Conservation (phyloP, 2,113 vertebrate genomes). For the Globicephala melas region DNA sequence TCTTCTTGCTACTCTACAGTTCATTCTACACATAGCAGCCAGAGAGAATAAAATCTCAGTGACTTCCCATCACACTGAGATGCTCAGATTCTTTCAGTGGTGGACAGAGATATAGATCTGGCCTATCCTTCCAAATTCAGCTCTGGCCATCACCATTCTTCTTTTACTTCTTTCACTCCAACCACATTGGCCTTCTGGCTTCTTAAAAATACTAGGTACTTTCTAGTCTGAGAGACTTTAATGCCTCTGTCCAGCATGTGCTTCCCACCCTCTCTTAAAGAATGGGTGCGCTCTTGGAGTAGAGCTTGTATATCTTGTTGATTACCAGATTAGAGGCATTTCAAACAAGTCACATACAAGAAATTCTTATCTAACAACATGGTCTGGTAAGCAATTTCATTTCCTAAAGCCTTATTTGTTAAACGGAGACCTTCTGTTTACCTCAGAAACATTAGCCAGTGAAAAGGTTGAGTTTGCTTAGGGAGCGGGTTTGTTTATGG, state of each 20-base stretch:
- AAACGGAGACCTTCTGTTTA: neutral
- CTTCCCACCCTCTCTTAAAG: neutral
- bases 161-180: neutral
- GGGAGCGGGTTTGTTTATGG: neutral
- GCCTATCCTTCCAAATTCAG: neutral
- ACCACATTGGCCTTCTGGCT: neutral
- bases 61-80: neutral
- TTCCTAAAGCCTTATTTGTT: conserved; percentile 35
- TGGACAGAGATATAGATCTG: neutral
- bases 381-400: neutral
- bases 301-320: neutral
- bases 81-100: neutral
- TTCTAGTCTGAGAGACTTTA: neutral
- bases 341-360: neutral
- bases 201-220: neutral
- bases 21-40: neutral
- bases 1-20: neutral
- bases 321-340: neutral
- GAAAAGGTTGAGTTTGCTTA: neutral
- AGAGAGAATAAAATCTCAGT: neutral
- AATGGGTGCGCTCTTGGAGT: neutral
- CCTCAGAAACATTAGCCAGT: neutral
- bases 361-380: conserved; percentile 20
- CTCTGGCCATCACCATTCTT: neutral
- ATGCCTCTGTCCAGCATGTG: neutral